Evolutionary conservation across 2,888 invertebrate genomes (phyloP).

Genomic region (Neoitamus cyanurus): DNA sequence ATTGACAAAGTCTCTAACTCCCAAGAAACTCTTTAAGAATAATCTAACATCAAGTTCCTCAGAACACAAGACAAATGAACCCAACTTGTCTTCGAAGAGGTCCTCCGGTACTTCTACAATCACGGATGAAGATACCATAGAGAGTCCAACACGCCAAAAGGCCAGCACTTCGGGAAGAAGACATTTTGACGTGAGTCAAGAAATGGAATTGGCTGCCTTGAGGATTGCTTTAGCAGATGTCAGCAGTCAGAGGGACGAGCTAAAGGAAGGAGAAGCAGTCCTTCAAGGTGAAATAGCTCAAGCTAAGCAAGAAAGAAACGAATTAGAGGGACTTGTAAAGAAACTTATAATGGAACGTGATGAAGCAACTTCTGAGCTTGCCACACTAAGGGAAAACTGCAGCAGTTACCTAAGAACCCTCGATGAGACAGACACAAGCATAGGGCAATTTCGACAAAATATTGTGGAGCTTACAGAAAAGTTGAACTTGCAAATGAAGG

Average conservation of each 20-base stretch:
- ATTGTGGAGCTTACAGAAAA: slow-evolving; percentile 67
- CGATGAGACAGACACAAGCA: slow-evolving; percentile 62
- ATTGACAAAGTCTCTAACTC: slow-evolving; percentile 57
- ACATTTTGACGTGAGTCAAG: not conserved
- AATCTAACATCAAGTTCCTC: slow-evolving; percentile 22
- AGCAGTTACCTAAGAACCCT: slow-evolving; percentile 61
- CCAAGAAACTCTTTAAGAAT: slow-evolving; percentile 52
- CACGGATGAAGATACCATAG: slow-evolving; percentile 36
- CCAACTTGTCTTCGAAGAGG: slow-evolving; percentile 53
- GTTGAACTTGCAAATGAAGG: slow-evolving; percentile 67
- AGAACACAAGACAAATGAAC: slow-evolving; percentile 32
- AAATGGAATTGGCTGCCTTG: slow-evolving; percentile 60
- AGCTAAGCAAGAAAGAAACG: slow-evolving; percentile 56
- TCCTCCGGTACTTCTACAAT: slow-evolving; percentile 54
- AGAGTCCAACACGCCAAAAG: not conserved
- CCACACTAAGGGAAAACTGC: slow-evolving; percentile 56
- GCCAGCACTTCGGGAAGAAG: not conserved
- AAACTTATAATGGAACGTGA: slow-evolving; percentile 59
- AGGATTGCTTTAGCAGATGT: slow-evolving; percentile 62
- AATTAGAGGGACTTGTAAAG: slow-evolving; percentile 57
- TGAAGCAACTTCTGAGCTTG: slow-evolving; percentile 56
- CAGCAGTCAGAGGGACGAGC: slow-evolving; percentile 60
- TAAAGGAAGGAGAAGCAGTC: slow-evolving; percentile 56
- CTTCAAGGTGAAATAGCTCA: slow-evolving; percentile 59
- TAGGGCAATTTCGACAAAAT: slow-evolving; percentile 66